A percentile compares a stretch with the other conserved stretches of the same genome.
These are phyloP conservation scores for Parochlus steinenii DNA, from an alignment of 2,888 invertebrate genomes.

Conservation along the genomic window DNA sequence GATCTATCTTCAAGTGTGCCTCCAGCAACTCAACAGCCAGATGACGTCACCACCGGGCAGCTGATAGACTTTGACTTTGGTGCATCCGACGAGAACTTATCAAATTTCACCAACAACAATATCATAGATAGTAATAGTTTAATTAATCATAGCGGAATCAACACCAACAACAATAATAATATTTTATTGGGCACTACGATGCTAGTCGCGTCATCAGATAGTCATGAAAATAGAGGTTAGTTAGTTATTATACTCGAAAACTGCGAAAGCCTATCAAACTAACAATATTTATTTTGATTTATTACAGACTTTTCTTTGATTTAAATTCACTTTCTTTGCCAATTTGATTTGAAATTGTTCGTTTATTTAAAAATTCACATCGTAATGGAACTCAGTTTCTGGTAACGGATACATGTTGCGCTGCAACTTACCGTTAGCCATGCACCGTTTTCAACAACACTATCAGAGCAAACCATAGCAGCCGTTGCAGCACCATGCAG, in stretches of 20 bases:
- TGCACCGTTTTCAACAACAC: no score
- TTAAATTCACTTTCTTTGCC: no score
- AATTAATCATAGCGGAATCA: conserved; percentile 10
- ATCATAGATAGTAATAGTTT: conserved; percentile 12
- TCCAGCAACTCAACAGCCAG: neutral
- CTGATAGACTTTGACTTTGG: conserved; percentile 12
- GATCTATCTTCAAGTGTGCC: neutral
- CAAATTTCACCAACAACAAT: conserved; percentile 11
- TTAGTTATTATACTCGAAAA: no score
- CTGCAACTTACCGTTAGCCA: no score
- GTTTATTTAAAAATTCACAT: no score
- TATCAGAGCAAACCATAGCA: no score
- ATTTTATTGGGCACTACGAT: conserved; percentile 4
- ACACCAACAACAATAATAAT: conserved; percentile 7
- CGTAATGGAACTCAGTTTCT: no score
- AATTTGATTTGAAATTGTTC: no score
- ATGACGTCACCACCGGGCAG: no score
- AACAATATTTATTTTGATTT: neutral
- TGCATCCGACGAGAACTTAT: conserved; percentile 2
- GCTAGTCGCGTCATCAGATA: conserved; percentile 7
- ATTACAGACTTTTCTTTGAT: conserved; percentile 7
- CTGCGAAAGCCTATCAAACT: neutral
- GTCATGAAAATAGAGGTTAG: conserved; percentile 9
- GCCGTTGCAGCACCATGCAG: no score
- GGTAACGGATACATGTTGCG: no score